Percentiles rank a stretch among this genome's conserved stretches.
Evolutionary conservation across 2,797 vertebrate species (phyloP).

Genomic region (Astyanax mexicanus): DNA sequence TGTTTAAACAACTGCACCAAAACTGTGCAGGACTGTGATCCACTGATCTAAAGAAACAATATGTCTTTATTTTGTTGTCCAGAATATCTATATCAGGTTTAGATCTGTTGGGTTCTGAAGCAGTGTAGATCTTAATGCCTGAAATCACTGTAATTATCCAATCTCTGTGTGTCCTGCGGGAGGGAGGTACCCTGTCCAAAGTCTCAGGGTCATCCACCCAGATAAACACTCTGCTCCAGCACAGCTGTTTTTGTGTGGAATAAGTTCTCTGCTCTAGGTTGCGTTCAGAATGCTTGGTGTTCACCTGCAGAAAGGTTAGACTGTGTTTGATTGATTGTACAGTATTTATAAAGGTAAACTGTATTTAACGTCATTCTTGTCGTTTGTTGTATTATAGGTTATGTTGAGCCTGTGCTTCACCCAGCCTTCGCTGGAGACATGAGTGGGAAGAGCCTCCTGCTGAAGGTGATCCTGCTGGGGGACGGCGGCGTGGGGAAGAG

Average conservation of each 20-base stretch:
- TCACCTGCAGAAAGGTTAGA: constrained; percentile 41
- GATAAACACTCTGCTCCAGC: constrained; percentile 16
- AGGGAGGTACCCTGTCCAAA: constrained; percentile 36
- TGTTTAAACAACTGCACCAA: no score
- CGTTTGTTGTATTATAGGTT: constrained; percentile 59
- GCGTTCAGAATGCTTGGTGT: constrained; percentile 37
- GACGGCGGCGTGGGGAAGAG: constrained; percentile 98
- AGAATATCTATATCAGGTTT: background rate
- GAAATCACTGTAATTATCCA: background rate
- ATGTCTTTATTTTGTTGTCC: background rate
- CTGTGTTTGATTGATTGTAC: no score
- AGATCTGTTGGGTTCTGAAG: background rate
- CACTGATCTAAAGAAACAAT: background rate
- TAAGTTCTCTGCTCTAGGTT: background rate
- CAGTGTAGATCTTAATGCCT: background rate
- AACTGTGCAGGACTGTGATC: no score
- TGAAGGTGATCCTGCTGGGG: constrained; percentile 96
- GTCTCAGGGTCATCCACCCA: constrained; percentile 39
- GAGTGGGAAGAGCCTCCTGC: constrained; percentile 94
- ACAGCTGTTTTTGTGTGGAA: background rate
- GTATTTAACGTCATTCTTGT: no score
- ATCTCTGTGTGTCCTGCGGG: background rate
- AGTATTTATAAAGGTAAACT: no score
- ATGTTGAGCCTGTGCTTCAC: constrained; percentile 57
- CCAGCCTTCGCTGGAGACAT: constrained; percentile 72